Percentiles rank a stretch among this genome's conserved stretches.
Evolutionary conservation across 2,797 vertebrate species (phyloP).

Genomic region (Percopsis omiscomaycus): DNA sequence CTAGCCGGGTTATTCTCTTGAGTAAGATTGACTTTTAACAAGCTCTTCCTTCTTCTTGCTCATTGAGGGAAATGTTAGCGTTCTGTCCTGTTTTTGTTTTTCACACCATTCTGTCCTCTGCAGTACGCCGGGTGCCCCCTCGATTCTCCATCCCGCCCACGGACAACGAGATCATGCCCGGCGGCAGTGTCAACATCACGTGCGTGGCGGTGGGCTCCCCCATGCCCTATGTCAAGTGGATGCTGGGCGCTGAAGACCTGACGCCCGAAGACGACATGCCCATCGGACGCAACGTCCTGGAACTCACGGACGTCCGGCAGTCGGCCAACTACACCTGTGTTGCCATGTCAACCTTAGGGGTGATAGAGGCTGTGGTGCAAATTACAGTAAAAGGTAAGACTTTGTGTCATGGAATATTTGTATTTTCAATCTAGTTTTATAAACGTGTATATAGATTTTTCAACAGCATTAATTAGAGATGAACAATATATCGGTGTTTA

Average conservation of each 20-base stretch:
- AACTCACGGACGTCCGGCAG: slow-evolving; percentile 96
- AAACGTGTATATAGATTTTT: too few relatives aligned
- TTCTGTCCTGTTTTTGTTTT: slow-evolving; percentile 1
- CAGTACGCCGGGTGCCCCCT: slow-evolving; percentile 96
- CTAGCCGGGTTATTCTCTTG: not conserved
- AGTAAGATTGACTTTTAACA: too few relatives aligned
- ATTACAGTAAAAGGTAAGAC: slow-evolving; percentile 95
- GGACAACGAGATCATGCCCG: slow-evolving; percentile 99
- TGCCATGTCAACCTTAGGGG: slow-evolving; percentile 97
- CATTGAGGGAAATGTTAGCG: slow-evolving; percentile 70
- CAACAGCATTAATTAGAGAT: too few relatives aligned
- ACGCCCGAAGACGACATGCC: slow-evolving; percentile 99
- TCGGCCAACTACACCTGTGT: slow-evolving; percentile 99
- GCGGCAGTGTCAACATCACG: slow-evolving; percentile 98
- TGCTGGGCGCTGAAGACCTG: slow-evolving; percentile 96
- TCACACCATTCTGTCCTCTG: slow-evolving; percentile 55
- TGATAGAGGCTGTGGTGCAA: slow-evolving; percentile 98
- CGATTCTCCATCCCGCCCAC: slow-evolving; percentile 98
- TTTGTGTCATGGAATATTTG: too few relatives aligned
- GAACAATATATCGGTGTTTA: too few relatives aligned
- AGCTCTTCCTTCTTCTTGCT: slow-evolving; percentile 30
- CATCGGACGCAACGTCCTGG: slow-evolving; percentile 96
- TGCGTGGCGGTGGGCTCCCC: slow-evolving; percentile 98
- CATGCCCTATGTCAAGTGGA: slow-evolving; percentile 99
- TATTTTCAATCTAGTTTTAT: too few relatives aligned